Percentiles rank a stretch among this genome's conserved stretches.
These are phyloP conservation scores for Dasyprocta punctata DNA, from an alignment of 2,113 vertebrate genomes.

Conservation along the genomic window DNA sequence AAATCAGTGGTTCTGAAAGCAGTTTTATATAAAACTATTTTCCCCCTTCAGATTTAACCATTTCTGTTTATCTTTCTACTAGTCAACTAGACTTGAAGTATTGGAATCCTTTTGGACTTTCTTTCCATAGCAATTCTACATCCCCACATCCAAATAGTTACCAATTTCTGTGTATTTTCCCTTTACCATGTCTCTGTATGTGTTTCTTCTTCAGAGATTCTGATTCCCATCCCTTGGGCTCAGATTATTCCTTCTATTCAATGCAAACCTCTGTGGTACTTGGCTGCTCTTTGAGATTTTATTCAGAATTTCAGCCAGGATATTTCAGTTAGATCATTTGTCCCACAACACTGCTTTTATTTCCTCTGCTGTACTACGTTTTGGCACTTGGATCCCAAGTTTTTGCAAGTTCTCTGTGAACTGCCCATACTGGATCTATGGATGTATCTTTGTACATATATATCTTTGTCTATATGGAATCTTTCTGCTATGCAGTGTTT, in stretches of 20 bases:
- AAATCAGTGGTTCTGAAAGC: slow-evolving; percentile 23
- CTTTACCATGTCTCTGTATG: background rate
- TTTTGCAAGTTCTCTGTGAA: background rate
- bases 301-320: background rate
- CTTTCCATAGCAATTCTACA: background rate
- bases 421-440: background rate
- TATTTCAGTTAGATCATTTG: background rate
- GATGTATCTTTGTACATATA: background rate
- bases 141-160: background rate
- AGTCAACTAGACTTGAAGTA: background rate
- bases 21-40: background rate
- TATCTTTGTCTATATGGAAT: background rate
- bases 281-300: background rate
- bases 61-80: slow-evolving; percentile 2
- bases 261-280: background rate
- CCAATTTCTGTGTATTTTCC: background rate
- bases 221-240: background rate
- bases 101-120: background rate
- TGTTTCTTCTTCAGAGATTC: background rate
- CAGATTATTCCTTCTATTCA: background rate
- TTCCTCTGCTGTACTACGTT: background rate
- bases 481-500: background rate
- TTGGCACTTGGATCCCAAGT: background rate
- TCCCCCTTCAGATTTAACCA: background rate
- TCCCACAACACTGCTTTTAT: background rate